These are phyloP conservation scores for Silurus glanis DNA, from an alignment of 2,113 vertebrate species.

Conservation along the genomic window DNA sequence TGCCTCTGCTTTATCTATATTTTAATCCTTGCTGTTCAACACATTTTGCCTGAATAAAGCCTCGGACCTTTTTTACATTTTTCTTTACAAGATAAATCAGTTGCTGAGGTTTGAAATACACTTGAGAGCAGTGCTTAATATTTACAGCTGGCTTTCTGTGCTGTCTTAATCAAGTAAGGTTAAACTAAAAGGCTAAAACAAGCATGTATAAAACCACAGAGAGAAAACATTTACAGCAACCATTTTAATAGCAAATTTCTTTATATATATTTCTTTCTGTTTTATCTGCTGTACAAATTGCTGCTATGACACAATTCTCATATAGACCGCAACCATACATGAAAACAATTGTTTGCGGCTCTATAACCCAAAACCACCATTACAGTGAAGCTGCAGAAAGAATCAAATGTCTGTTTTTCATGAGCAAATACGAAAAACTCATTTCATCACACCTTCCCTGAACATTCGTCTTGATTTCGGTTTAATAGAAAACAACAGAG, in stretches of 20 bases:
- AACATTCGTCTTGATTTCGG: slow-evolving; percentile 26
- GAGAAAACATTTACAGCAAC: background rate
- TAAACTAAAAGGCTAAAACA: slow-evolving; percentile 23
- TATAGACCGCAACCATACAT: background rate
- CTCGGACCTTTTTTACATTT: background rate
- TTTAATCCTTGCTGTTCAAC: background rate
- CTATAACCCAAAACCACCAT: background rate
- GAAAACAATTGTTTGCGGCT: background rate
- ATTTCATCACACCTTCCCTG: slow-evolving; percentile 18
- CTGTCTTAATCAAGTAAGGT: slow-evolving; percentile 17
- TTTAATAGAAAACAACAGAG: slow-evolving; percentile 40
- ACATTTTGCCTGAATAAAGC: background rate
- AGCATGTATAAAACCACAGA: slow-evolving; percentile 2
- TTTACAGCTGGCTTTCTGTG: slow-evolving; percentile 12
- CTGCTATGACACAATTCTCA: background rate
- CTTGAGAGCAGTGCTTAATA: slow-evolving; percentile 16
- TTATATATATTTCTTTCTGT: background rate
- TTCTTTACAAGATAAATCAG: slow-evolving; percentile 36
- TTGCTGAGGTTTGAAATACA: slow-evolving; percentile 11
- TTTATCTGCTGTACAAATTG: background rate
- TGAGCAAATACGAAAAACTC: slow-evolving; percentile 25
- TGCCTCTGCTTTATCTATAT: background rate
- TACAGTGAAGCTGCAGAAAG: slow-evolving; percentile 1
- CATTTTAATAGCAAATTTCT: background rate
- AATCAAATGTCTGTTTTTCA: slow-evolving; percentile 1